Base-by-base conservation (phyloP, 1,140 invertebrate species). In the Trichomalopsis sarcophagae region DNA sequence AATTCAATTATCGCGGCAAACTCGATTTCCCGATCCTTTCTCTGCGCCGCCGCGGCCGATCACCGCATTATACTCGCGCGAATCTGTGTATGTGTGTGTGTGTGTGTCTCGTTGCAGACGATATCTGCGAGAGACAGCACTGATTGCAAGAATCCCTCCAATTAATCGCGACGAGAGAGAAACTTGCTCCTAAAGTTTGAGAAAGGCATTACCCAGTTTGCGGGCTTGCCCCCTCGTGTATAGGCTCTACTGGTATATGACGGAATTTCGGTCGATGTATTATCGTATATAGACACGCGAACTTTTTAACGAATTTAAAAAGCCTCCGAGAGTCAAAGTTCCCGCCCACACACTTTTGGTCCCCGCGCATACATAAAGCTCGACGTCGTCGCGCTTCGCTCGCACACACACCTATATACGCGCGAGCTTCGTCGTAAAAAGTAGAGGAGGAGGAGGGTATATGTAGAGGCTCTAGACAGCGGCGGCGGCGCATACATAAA, bases 401-500 rank as follows among this genome's bases (percentile, higher is more conserved):
- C 50, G 55, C 27, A 62, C 17, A 14, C 11, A 55, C 11, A 21
- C 11, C 2, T 50, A 50, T 50, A 50, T 69, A 71, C 1, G 68
- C 23, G 30, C 27, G 30, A 27, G 27, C 27, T 27, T 71, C 68
- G 17, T 71, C 68, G 68, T 71, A 27, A 71, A 71, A 71, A 62
- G 17, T 21, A 21, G 55, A 62, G 21, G 55, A 62, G 21, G 21
- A 21, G 50, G 50, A 55, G 50, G 2, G 0, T 55, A 55, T 71
- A 71, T 30, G 30, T 30, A 71, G 68, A 14, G 23, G 30, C 17
- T 75, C 13, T 73, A 75, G 71, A 76, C 50, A 66, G 23, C 11
- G 69, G 74, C 11, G 69, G 74, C 69, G 33, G 47, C 17, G 74
- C 74, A 77, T 87, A 87, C 87, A 86, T 86, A 87, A 79, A 88